Base-by-base conservation (phyloP, 2,797 vertebrate species). In the Scolopax rusticola region DNA sequence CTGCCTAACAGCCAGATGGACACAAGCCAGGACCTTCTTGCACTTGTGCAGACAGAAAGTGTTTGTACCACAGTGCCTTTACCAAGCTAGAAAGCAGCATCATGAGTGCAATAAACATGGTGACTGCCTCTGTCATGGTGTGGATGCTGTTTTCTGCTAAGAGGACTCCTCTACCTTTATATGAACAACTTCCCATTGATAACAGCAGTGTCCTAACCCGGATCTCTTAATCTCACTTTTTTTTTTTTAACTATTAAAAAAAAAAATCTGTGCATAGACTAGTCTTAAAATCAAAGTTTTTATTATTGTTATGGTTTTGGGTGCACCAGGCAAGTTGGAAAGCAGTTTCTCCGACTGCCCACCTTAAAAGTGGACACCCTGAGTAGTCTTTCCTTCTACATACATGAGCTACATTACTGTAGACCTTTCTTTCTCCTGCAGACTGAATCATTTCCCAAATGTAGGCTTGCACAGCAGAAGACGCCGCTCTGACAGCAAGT, bases 391-490 rank as follows among this genome's bases (percentile, higher is more conserved):
- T 64, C 68, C 64, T 93, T 94, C 67, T 61, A 25, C 59, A 84
- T 67, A 33, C 43, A 75, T 43, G 43, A 84, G 73, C 85, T 67
- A 41, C 70, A 89, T 85, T 68, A 56, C 74, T 71, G 83, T 50
- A 85, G 79, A 83, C 60, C 91, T 83, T 93, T 77, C 90, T 94
- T 82, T 69, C 90, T 97, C 89, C 71, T 63, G 97, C 95, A 96
- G 91, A 96, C 90, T 97, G 96, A 97, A 97, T 96, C 94, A 93
- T 91, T 97, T 98, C 97, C 96, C 95, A 96, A 95, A 96, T 90
- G 97, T 45, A 97, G 96, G 95, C 87, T 90, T 80, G 94, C 84
- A 93, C 33, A 76, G 94, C 90, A 96, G 87, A 95, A 97, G 95
- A 93, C 75, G 21, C 77, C 2, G 76, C 95, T 89, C 91, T 96